Conservation (phyloP, 2,113 vertebrate species). For the Neolamprologus longior region DNA sequence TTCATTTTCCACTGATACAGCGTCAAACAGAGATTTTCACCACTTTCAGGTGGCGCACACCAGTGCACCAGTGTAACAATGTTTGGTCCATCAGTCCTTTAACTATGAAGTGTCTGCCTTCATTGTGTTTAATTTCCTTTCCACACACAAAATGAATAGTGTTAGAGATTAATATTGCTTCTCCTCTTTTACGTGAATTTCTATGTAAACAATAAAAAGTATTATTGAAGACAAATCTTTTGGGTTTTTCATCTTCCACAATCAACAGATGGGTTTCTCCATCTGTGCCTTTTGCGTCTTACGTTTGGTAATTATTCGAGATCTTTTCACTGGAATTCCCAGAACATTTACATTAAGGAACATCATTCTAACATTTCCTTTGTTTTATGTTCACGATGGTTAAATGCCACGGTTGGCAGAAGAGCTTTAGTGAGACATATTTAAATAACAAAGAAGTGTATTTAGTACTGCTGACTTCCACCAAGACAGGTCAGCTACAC, state of each 20-base stretch:
- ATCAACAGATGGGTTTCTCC: not conserved
- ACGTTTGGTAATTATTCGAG: not conserved
- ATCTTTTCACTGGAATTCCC: not conserved
- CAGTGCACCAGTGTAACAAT: not conserved
- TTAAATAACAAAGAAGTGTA: not conserved
- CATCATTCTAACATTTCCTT: not conserved
- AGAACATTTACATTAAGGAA: not conserved
- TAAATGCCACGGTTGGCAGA: not conserved
- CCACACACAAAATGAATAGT: not conserved
- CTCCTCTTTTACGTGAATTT: not conserved
- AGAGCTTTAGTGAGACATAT: not conserved
- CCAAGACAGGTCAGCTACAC: not conserved
- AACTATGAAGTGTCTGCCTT: not conserved
- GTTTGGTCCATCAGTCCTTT: not conserved
- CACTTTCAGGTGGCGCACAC: not conserved
- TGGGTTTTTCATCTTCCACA: not conserved
- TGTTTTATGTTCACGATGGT: not conserved
- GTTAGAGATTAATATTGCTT: not conserved
- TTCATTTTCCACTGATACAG: not conserved
- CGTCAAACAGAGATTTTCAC: not conserved
- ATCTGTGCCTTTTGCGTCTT: not conserved
- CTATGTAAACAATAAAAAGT: not conserved
- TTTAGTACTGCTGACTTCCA: accelerated
- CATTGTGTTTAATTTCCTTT: not conserved
- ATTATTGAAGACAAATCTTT: not conserved